These are phyloP conservation scores for Chaenogobius annularis DNA, from an alignment of 2,113 vertebrate species.

Conservation along the genomic window DNA sequence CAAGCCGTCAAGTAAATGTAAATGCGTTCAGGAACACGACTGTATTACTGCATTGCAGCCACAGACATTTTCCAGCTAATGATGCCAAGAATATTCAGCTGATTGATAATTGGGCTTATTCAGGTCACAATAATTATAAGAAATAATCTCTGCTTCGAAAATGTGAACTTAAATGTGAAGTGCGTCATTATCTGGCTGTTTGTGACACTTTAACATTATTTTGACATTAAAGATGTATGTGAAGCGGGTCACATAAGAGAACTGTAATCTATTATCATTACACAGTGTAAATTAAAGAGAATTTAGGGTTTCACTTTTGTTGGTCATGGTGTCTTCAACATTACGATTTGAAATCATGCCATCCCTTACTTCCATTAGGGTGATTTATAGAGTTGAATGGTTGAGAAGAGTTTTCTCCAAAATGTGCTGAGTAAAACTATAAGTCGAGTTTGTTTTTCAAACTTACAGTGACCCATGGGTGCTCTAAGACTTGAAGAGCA, in stretches of 20 bases:
- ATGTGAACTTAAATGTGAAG: no score
- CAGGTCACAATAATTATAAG: neutral
- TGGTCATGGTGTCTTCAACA: no score
- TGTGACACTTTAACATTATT: no score
- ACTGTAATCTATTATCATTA: no score
- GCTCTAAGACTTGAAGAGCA: slow-evolving; percentile 92
- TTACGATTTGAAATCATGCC: no score
- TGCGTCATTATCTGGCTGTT: no score
- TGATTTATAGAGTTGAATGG: neutral
- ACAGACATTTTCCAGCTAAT: neutral
- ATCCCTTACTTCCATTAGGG: neutral
- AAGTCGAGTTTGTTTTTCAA: neutral
- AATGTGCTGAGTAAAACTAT: neutral
- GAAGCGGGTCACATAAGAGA: no score
- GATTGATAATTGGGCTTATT: neutral
- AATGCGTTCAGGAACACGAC: neutral
- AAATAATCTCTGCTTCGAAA: neutral
- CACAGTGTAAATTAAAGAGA: no score
- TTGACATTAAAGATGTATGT: no score
- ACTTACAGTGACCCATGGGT: slow-evolving; percentile 98
- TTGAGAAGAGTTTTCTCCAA: neutral
- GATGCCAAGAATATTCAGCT: neutral
- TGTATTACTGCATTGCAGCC: no score
- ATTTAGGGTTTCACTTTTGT: no score
- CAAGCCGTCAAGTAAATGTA: neutral